A percentile compares a stretch with the other conserved stretches of the same genome.
Conservation (phyloP, 1,140 invertebrate species). For the Condylostylus longicornis region DNA sequence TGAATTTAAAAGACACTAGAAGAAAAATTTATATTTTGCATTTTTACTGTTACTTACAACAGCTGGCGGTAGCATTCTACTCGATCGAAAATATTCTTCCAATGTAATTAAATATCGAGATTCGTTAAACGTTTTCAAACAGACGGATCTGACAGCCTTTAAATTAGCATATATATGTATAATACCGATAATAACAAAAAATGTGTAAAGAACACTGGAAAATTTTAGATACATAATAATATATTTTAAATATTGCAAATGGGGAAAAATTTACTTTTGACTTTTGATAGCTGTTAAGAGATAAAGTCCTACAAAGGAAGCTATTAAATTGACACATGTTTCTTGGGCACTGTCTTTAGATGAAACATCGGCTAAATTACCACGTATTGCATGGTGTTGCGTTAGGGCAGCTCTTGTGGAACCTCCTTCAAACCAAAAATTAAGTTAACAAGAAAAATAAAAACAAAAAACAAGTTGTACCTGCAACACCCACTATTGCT, state of each 20-base stretch:
- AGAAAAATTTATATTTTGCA: too few species aligned
- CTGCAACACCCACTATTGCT: constrained; percentile 75
- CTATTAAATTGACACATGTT: constrained; percentile 80
- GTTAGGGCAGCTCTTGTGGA: constrained; percentile 84
- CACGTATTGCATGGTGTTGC: constrained; percentile 75
- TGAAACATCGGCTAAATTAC: constrained; percentile 85
- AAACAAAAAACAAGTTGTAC: constrained; percentile 23
- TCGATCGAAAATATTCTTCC: constrained; percentile 40
- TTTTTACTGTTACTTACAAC: constrained; percentile 22
- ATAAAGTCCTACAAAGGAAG: constrained; percentile 59
- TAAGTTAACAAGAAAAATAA: neutral
- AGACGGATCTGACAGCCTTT: constrained; percentile 56
- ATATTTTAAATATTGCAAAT: neutral
- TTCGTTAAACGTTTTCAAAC: constrained; percentile 66
- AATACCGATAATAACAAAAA: constrained; percentile 58
- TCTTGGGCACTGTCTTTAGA: constrained; percentile 96
- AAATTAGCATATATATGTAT: constrained; percentile 80
- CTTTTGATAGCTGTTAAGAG: constrained; percentile 54
- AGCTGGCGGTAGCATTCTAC: constrained; percentile 34
- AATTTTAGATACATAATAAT: constrained; percentile 11
- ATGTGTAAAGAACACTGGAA: constrained; percentile 46
- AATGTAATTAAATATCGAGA: constrained; percentile 53
- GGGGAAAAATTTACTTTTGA: constrained; percentile 28
- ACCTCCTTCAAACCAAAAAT: constrained; percentile 37
- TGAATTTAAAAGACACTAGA: constrained; percentile 2